phyloP scores from a whole-genome alignment of 2,797 vertebrate species.

The Cheirogaleus major region DNA sequence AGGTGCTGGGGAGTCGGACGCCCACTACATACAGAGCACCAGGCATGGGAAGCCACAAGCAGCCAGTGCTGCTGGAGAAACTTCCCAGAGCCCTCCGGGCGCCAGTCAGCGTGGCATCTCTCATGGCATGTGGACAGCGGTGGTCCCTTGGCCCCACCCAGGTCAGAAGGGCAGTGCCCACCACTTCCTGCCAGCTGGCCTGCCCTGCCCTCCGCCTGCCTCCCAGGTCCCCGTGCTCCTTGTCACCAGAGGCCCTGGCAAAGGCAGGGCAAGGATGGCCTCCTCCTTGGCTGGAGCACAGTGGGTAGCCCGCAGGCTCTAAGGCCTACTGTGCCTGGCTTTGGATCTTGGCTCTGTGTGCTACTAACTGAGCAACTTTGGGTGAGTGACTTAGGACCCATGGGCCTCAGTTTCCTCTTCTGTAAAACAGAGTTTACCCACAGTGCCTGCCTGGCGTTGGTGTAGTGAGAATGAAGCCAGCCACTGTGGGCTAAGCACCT shows the following conservation, averaged over 20 bases:
- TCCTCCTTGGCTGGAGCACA: neutral
- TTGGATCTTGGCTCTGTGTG: neutral
- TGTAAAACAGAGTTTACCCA: neutral
- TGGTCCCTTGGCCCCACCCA: neutral
- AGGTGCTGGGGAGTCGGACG: neutral
- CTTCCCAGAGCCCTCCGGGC: neutral
- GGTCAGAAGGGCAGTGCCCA: neutral
- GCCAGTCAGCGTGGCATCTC: neutral
- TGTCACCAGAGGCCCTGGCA: neutral
- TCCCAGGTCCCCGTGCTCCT: neutral
- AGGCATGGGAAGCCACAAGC: neutral
- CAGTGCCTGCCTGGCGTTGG: neutral
- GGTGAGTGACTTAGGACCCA: neutral
- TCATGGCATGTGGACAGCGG: no score
- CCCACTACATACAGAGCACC: neutral
- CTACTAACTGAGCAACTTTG: neutral
- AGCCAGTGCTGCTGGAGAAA: neutral
- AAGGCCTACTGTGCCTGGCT: neutral
- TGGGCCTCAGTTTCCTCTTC: neutral
- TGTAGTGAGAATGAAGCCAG: neutral
- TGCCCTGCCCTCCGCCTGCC: no score
- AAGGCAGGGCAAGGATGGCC: neutral
- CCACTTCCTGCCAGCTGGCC: neutral
- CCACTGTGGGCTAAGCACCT: neutral
- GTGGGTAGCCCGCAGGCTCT: neutral